Base-by-base conservation (phyloP, 2,113 vertebrate genomes). In the Noturus placidus region DNA sequence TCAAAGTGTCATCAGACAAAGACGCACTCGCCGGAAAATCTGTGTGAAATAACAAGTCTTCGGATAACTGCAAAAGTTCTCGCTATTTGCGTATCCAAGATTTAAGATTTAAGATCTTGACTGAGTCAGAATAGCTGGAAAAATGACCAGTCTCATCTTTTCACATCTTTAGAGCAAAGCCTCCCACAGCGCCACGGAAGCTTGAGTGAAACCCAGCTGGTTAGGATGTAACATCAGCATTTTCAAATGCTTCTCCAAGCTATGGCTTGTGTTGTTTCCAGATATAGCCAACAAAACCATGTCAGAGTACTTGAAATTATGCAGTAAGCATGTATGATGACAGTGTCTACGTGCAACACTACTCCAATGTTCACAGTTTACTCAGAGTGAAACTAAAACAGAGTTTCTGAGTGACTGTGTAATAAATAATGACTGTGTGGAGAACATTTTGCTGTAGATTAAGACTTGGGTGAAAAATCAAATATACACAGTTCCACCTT, bases 1-100 rank as follows among this genome's bases (percentile, higher is more conserved):
- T 87, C 81, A 70, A 87, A 77, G 72, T 65, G 82, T 83, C 86
- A 83, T n/a, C 80, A 14, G 86, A 74, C 69, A 65, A 72, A 83
- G 56, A 83, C 38, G 20, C n/a, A 63, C 22, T 70, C 15, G 7
- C 30, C 20, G 79, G 79, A 72, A 82, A 87, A 87, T 78, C 87
- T 67, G 70, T 74, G 11, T 30, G 78, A 65, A 86, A 42, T 46
- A 57, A 33, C 17, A 25, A 52, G 63, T n/a, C 79, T 54, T 81
- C 85, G 81, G 20, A 70, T 81, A 87, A 83, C 67, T 42, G 79
- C 8, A 65, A 87, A 87, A 46, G 42, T 77, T 38, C 81, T 83
- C 46, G 30, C 81, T 57, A 76, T 87, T 83, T 63, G n/a, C 6
- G 13, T 42, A 77, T 76, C 80, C 69, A 54, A 59, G 38, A 52